phyloP scores from a whole-genome alignment of 2,797 vertebrate genomes.

The Lepus townsendii region DNA sequence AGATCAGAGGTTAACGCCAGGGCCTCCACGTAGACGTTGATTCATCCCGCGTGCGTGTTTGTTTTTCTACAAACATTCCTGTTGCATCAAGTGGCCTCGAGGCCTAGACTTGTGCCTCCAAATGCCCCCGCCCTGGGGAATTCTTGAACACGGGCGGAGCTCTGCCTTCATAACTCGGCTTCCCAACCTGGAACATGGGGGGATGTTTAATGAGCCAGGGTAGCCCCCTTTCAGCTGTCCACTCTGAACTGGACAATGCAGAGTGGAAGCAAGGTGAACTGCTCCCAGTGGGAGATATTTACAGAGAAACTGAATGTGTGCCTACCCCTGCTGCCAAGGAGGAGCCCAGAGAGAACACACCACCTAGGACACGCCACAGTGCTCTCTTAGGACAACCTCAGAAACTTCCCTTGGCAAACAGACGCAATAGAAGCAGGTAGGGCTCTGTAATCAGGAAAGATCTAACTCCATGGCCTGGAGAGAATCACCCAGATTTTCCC shows the following conservation, averaged over 20 bases:
- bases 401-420: slow-evolving; percentile 14
- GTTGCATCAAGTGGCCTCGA: slow-evolving; percentile 69
- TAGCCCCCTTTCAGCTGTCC: neutral
- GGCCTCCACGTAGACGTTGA: slow-evolving; percentile 55
- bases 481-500: neutral
- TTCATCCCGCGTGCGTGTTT: slow-evolving; percentile 72
- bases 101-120: slow-evolving; percentile 62
- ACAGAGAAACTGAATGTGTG: neutral
- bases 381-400: neutral
- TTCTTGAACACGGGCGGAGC: slow-evolving; percentile 10
- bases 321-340: neutral
- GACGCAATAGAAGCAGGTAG: neutral
- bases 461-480: neutral
- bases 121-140: slow-evolving; percentile 60
- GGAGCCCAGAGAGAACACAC: neutral
- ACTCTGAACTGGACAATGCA: slow-evolving; percentile 23
- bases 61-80: slow-evolving; percentile 73
- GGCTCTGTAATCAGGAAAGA: slow-evolving; percentile 30
- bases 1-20: slow-evolving; percentile 60
- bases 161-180: slow-evolving; percentile 45
- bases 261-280: neutral
- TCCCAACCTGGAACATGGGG: slow-evolving; percentile 49
- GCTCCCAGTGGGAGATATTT: slow-evolving; percentile 15
- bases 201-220: neutral
- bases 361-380: neutral